Evolutionary conservation across 35 echinoderm and acorn worm species (phyloP).

Genomic region (Antedon bifida): DNA sequence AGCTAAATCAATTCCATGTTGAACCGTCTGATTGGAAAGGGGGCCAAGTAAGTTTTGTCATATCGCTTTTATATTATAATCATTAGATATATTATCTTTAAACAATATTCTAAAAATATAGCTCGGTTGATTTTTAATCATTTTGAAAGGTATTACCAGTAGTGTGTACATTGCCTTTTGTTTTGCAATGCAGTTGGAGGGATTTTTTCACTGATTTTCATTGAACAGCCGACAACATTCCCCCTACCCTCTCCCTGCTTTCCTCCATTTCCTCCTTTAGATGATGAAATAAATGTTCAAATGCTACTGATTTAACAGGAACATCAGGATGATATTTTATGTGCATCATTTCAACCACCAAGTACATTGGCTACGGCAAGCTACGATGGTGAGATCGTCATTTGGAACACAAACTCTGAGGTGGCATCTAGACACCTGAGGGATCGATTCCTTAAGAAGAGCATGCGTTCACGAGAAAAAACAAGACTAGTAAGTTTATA

Average conservation of each 20-base stretch:
- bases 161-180: no score
- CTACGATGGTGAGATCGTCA: constrained; percentile 90
- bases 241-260: no score
- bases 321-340: constrained; percentile 78
- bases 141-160: no score
- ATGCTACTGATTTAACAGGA: constrained; percentile 23
- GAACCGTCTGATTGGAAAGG: constrained; percentile 96
- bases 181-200: no score
- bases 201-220: no score
- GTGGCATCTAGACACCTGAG: constrained; percentile 58
- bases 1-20: constrained; percentile 62
- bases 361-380: constrained; percentile 84
- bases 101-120: no score
- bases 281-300: no score
- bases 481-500: constrained; percentile 40
- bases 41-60: constrained; percentile 62
- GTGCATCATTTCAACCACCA: constrained; percentile 54
- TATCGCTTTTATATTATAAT: no score
- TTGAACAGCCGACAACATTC: no score
- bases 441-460: constrained; percentile 45
- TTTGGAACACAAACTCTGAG: constrained; percentile 94
- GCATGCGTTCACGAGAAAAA: constrained; percentile 16
- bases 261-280: no score
- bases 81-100: no score
- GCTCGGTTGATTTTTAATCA: no score